Base-by-base conservation (phyloP, 2,797 vertebrate genomes). In the Leucoraja ocellata region DNA sequence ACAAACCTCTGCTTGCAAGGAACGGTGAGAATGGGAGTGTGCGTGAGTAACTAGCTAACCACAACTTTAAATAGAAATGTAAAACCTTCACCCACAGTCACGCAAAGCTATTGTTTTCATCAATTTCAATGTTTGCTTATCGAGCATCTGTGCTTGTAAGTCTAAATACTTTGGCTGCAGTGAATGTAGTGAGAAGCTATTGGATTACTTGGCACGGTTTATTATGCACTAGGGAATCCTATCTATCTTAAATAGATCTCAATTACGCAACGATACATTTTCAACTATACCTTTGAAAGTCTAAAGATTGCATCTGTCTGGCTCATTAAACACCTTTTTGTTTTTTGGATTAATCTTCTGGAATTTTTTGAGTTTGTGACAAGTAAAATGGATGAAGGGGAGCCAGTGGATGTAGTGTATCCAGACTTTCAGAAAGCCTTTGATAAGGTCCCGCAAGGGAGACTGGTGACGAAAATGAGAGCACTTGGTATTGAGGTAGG, bases 1-100 rank as follows among this genome's bases (percentile, higher is more conserved):
- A 91, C 90, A 91, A 76, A 74, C 90, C 90, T 92, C 90, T 92
- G 73, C 90, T 92, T 92, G 90, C 71, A 54, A 54, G 46, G n/a
- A 58, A n/a, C 39, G 16, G 25, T 74, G 90, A 54, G 46, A 91
- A 46, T 54, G 71, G 71, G 71, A 76, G 71, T 92, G 23, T 92
- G 90, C 90, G 90, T 92, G 90, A 92, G 90, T 76, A 92, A 88
- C 71, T 92, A 76, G 25, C 71, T 76, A 92, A 92, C 90, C 90
- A 92, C 90, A 92, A 76, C 39, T 92, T 76, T 74, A 73, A 92
- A 92, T 58, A 92, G 90, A 92, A 92, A 92, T 13, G 11, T 92
- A 76, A 92, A 92, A 92, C 90, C 68, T 92, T 92, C 90, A n/a
- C 39, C 36, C 90, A 54, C 90, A 54, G 90, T 92, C 90, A 92